Conservation (phyloP, 2,888 invertebrate genomes). For the Syrista parreyssii region DNA sequence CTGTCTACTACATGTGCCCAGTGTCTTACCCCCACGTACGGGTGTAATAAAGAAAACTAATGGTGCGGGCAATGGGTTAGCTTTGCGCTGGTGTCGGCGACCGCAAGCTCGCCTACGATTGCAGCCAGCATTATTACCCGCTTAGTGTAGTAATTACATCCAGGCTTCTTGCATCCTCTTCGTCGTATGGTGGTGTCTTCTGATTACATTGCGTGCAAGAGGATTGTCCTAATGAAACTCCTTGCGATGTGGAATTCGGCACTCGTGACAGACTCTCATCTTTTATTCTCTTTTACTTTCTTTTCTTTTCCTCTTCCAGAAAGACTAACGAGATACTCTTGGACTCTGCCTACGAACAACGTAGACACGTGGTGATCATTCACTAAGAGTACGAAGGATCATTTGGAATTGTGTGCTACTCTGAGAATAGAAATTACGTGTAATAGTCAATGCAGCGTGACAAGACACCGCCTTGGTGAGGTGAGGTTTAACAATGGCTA, state of each 20-base stretch:
- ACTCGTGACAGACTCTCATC: not conserved
- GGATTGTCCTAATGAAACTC: not conserved
- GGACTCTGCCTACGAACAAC: not conserved
- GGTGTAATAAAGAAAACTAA: not conserved
- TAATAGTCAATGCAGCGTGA: not conserved
- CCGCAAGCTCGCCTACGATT: not conserved
- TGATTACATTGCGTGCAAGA: not conserved
- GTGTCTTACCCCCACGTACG: not conserved
- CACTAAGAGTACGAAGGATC: not conserved
- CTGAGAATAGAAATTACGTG: not conserved
- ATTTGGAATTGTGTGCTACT: not conserved
- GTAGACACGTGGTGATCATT: not conserved
- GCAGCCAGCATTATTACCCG: not conserved
- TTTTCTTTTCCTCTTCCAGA: not conserved
- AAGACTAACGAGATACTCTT: not conserved
- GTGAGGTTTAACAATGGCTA: not conserved
- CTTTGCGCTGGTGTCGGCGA: not conserved
- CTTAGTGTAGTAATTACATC: not conserved
- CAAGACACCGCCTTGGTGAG: not conserved
- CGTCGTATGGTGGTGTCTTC: not conserved
- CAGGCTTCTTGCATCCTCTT: not conserved
- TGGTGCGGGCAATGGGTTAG: not conserved
- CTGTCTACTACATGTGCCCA: not conserved
- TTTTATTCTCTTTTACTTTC: not conserved
- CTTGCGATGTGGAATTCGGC: not conserved